These are phyloP conservation scores for Dinothrombium tinctorium DNA, from an alignment of 1,140 invertebrate genomes.

Conservation along the genomic window DNA sequence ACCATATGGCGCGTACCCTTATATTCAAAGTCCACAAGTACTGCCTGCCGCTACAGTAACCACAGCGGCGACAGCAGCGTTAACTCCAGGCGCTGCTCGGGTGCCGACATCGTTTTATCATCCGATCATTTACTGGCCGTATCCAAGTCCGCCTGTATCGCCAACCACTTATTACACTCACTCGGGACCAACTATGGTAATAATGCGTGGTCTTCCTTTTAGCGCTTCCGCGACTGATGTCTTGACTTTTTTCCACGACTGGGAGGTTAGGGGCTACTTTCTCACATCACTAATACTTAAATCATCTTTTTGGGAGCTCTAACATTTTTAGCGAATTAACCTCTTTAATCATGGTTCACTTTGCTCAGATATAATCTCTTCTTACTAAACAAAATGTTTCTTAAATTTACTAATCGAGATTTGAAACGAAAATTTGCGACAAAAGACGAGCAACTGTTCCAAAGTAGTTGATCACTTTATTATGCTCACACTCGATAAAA, in stretches of 20 bases:
- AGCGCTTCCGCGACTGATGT: constrained; percentile 23
- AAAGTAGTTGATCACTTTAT: neutral
- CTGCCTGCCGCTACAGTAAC: constrained; percentile 29
- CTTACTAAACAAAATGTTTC: too few relatives aligned
- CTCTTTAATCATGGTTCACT: too few relatives aligned
- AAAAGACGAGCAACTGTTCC: neutral
- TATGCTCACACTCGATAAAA: neutral
- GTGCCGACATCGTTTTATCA: constrained; percentile 21
- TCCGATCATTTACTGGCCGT: constrained; percentile 46
- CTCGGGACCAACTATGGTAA: constrained; percentile 25
- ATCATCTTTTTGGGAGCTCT: too few relatives aligned
- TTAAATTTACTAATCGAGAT: too few relatives aligned
- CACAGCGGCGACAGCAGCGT: constrained; percentile 16
- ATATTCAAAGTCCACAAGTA: constrained; percentile 22
- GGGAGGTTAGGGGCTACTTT: too few relatives aligned
- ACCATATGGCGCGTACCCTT: constrained; percentile 21
- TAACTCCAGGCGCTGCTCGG: neutral
- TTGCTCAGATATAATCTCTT: too few relatives aligned
- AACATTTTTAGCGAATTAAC: too few relatives aligned
- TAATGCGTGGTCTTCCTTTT: constrained; percentile 26
- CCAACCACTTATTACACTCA: constrained; percentile 22
- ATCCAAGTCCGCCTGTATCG: constrained; percentile 71
- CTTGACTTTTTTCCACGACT: constrained; percentile 25
- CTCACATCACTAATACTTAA: too few relatives aligned
- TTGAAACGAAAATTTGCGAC: constrained; percentile 12